Percentiles rank a stretch among this genome's conserved stretches.
phyloP scores from a whole-genome alignment of 1,140 invertebrate species.

The Cherax destructor region DNA sequence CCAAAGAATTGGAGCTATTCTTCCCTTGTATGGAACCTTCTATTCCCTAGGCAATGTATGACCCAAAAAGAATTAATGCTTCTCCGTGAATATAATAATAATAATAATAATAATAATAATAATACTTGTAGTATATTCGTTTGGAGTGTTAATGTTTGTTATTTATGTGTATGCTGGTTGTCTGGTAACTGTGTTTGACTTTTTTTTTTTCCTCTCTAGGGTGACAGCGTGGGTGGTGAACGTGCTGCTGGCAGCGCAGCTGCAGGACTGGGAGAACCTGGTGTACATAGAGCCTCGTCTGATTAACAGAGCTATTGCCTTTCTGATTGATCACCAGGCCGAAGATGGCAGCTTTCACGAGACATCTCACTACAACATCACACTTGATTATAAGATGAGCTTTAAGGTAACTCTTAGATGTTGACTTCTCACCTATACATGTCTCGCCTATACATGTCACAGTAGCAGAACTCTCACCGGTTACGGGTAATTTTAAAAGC shows the following conservation, averaged over 20 bases:
- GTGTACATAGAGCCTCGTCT: conserved; percentile 77
- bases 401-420: conserved; percentile 64
- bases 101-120: too few species aligned
- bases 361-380: conserved; percentile 71
- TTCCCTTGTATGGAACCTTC: too few species aligned
- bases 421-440: neutral
- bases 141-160: too few species aligned
- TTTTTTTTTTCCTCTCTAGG: conserved; percentile 72
- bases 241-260: conserved; percentile 75
- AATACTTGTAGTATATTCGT: too few species aligned
- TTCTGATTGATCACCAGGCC: conserved; percentile 76
- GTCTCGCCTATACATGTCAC: neutral
- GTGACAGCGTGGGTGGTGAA: conserved; percentile 77
- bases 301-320: conserved; percentile 74
- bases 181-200: too few species aligned
- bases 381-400: conserved; percentile 73
- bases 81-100: too few species aligned
- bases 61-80: too few species aligned
- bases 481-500: too few species aligned
- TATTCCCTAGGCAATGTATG: too few species aligned
- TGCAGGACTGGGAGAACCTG: conserved; percentile 78
- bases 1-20: too few species aligned
- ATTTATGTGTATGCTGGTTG: too few species aligned
- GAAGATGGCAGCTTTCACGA: conserved; percentile 77
- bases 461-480: neutral